A percentile compares a stretch with the other conserved stretches of the same genome.
Evolutionary conservation across 92 coral and sea anemone genomes (phyloP).

Genomic region (Diadumene lineata): DNA sequence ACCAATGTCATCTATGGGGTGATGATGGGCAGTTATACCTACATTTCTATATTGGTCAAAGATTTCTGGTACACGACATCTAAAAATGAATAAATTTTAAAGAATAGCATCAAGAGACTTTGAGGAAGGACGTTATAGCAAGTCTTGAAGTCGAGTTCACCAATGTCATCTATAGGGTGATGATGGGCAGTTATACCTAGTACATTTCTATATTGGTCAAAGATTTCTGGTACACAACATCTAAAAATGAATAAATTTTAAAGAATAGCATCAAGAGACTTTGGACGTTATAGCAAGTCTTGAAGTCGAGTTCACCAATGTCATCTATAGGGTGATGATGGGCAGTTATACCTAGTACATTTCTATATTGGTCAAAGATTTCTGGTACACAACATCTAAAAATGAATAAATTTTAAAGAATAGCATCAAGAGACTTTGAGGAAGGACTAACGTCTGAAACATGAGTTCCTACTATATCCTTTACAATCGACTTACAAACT

Average conservation of each 20-base stretch:
- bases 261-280: too few relatives aligned
- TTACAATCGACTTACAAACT: too few relatives aligned
- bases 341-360: constrained; percentile 60
- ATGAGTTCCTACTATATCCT: too few relatives aligned
- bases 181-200: constrained; percentile 64
- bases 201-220: constrained; percentile 54
- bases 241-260: too few relatives aligned
- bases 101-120: too few relatives aligned
- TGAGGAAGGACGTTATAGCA: constrained; percentile 40
- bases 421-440: too few relatives aligned
- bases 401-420: too few relatives aligned
- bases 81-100: too few relatives aligned
- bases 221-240: constrained; percentile 62
- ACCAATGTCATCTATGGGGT: constrained; percentile 54
- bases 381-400: constrained; percentile 65
- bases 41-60: constrained; percentile 52
- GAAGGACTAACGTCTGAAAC: too few relatives aligned
- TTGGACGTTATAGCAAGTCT: constrained; percentile 35
- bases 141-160: constrained; percentile 42
- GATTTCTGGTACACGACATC: constrained; percentile 67
- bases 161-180: constrained; percentile 56
- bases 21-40: constrained; percentile 62
- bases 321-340: constrained; percentile 62
- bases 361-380: constrained; percentile 52
- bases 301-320: constrained; percentile 47